Base-by-base conservation (phyloP, 2,888 invertebrate genomes). In the Synanthedon vespiformis region DNA sequence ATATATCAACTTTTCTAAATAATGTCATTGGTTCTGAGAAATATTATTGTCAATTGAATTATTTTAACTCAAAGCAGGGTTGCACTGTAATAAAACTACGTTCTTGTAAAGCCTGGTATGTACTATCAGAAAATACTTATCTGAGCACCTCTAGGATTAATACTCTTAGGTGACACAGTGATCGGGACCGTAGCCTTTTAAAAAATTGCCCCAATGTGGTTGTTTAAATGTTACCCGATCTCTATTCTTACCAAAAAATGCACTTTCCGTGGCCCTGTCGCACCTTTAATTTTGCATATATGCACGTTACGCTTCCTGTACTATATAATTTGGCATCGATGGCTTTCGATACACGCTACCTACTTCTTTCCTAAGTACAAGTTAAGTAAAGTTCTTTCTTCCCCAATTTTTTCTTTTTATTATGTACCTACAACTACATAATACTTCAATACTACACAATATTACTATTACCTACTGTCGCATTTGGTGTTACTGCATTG, bases 201-300 rank as follows among this genome's bases (percentile, higher is more conserved):
- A 34, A 6, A 34, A 34, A 34, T 10, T 34, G 34, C 54, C 53
- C 48, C 12, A 40, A 53, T 54, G 49, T 50, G 40, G 41, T 57
- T 53, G 53, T 59, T 56, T 34, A 40, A 40, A 49, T 49, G 51
- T 52, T 61, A 62, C 61, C 61, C 55, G 61, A 58, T 59, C 61
- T 59, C 60, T 58, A 50, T 27, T 34, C n/a, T 34, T 40, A 52
- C 52, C 3, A 40, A 27, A n/a, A 16, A 34, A 11, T 62, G 78
- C 79, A 81, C 80, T 65, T 62, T 77, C 76, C 70, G 74, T 81
- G 75, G 69, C 78, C 82, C 81, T 77, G 71, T 70, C 70, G 80
- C 81, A 82, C 80, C 59, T 64, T 75, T 57, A 10, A 34, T 66
- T 70, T 77, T 76, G 62, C 59, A 64, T 71, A n/a, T 70, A 55